These are phyloP conservation scores for Rhabditoides inermis DNA, from an alignment of 2,888 invertebrate genomes.

Conservation along the genomic window DNA sequence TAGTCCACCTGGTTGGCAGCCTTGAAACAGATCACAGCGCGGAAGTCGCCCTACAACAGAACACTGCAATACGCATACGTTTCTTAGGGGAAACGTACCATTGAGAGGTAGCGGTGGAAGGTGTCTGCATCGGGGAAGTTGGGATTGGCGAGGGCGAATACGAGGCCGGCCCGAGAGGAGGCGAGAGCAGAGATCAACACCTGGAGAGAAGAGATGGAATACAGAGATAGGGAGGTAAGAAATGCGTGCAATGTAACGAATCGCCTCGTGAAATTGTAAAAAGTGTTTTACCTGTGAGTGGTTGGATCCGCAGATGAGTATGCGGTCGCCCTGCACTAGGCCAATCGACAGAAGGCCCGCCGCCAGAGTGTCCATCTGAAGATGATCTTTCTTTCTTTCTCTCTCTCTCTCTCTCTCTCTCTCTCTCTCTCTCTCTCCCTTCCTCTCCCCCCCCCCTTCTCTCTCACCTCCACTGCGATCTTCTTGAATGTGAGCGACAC, in stretches of 20 bases:
- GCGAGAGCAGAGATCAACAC: constrained; percentile 39
- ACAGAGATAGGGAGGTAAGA: background rate
- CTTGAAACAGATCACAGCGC: constrained; percentile 53
- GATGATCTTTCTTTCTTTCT: too few relatives aligned
- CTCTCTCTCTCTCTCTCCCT: too few relatives aligned
- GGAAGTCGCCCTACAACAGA: constrained; percentile 53
- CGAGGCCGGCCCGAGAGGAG: constrained; percentile 53
- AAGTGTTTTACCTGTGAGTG: constrained; percentile 28
- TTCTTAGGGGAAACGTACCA: constrained; percentile 9
- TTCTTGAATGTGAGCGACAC: constrained; percentile 29
- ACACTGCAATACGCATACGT: background rate
- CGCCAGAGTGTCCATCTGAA: constrained; percentile 41
- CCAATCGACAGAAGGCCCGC: constrained; percentile 54
- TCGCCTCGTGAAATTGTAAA: background rate
- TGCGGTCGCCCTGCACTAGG: constrained; percentile 53
- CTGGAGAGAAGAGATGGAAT: constrained; percentile 5
- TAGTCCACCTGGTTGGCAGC: constrained; percentile 50
- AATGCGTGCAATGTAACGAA: too few relatives aligned
- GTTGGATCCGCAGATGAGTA: constrained; percentile 57
- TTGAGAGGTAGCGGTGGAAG: constrained; percentile 24
- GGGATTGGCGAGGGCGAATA: constrained; percentile 50
- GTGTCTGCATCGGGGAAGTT: constrained; percentile 32
- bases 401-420: too few relatives aligned
- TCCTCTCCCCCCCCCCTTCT: too few relatives aligned
- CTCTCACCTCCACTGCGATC: constrained; percentile 25